Evolutionary conservation across 2,797 vertebrate genomes (phyloP).

Genomic region (Oophaga sylvatica): DNA sequence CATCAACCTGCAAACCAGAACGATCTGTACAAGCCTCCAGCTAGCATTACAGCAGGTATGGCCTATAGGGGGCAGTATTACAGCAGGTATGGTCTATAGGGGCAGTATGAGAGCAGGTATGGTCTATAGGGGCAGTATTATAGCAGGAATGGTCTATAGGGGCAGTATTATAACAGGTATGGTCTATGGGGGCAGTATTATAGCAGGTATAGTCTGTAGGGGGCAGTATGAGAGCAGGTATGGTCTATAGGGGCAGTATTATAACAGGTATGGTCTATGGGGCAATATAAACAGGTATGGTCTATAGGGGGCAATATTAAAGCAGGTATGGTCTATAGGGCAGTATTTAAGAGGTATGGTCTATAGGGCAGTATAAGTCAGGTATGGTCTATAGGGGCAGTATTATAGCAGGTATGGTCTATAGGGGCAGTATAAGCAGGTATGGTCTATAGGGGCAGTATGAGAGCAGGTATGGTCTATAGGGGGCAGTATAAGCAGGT

Average conservation of each 20-base stretch:
- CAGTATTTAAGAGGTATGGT: too few relatives aligned
- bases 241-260: background rate
- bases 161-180: slow-evolving; percentile 1
- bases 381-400: background rate
- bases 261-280: background rate
- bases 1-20: too few relatives aligned
- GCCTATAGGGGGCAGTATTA: background rate
- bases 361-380: too few relatives aligned
- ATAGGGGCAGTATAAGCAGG: slow-evolving; percentile 12
- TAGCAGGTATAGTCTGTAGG: background rate
- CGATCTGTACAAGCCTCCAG: too few relatives aligned
- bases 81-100: background rate
- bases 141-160: background rate
- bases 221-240: background rate
- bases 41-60: background rate
- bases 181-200: slow-evolving; percentile 1
- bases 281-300: background rate
- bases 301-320: background rate
- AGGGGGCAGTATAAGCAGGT: background rate
- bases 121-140: slow-evolving; percentile 8
- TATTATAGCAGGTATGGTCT: too few relatives aligned
- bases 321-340: background rate
- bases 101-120: slow-evolving; percentile 4
- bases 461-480: too few relatives aligned
- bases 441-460: too few relatives aligned